Base-by-base conservation (phyloP, 2,888 invertebrate genomes). In the Drosophila limbata region DNA sequence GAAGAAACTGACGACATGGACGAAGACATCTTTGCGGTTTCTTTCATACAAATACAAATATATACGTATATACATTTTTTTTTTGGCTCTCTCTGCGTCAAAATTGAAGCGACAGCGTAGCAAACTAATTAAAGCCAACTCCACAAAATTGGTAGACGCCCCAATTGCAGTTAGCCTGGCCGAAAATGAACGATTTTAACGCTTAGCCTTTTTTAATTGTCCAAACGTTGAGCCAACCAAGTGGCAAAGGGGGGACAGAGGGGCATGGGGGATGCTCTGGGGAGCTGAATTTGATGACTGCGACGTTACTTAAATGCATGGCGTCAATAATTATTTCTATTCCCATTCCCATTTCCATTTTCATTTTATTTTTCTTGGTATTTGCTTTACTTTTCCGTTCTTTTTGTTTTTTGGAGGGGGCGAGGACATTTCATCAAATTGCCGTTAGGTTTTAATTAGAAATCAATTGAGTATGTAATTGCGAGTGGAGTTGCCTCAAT, bases 121-220 rank as follows among this genome's bases (percentile, higher is more conserved):
- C 84, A 81, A 84, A 84, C 89, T 84, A 84, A 84, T 84, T 84
- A 84, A 87, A 84, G 84, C 68, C 79, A 80, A 73, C 44, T 28
- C 5, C 13, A 13, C 55, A 45, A 73, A 28, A 52, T 42, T 42
- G 35, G 35, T 47, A 60, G 48, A 51, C 71, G 56, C 40, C 48
- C 44, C 19, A 59, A 76, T 77, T 79, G 79, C 76, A 77, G 64
- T 75, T 87, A 72, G 79, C 76, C 79, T 89, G 69, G 71, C 64
- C 69, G 55, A 69, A 83, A 84, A 79, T 80, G 84, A 86, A 88
- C 81, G 84, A 84, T 89, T 89, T 89, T 79, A 85, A 80, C 76
- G 86, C 86, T 82, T 80, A 80, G 88, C 84, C 81, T 89, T 88
- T 85, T 85, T 85, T 89, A 89, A 85, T 88, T 85, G 85, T 89